Conservation (phyloP, 2,113 vertebrate species). For the Rhombomys opimus region DNA sequence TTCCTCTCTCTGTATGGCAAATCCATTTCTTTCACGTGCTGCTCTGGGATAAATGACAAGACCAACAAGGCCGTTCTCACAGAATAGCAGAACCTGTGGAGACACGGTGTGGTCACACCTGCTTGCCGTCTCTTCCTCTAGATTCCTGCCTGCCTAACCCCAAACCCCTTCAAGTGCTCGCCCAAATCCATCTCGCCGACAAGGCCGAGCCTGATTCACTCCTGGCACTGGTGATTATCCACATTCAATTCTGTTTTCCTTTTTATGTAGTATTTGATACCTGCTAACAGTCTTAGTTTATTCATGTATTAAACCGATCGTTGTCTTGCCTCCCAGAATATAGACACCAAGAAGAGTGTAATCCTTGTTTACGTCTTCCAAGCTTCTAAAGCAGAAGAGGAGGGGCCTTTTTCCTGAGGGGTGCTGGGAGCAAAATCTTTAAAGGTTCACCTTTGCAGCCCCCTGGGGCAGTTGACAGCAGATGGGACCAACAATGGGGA, state of each 20-base stretch:
- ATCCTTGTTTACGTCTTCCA: background rate
- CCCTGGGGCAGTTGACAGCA: background rate
- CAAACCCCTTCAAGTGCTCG: no score
- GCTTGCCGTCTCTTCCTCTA: no score
- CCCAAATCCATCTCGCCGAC: no score
- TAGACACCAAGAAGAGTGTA: background rate
- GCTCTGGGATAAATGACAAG: background rate
- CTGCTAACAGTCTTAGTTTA: background rate
- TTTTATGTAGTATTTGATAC: background rate
- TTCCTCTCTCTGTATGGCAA: background rate
- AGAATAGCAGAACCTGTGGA: background rate
- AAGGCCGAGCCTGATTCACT: background rate
- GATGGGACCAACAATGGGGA: background rate
- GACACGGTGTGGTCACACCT: background rate
- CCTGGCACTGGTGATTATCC: background rate
- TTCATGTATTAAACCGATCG: background rate
- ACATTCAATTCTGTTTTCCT: background rate
- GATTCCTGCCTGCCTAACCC: background rate
- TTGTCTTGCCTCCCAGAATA: background rate
- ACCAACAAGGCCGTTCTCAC: no score
- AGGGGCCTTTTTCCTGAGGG: no score
- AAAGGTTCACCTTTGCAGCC: background rate
- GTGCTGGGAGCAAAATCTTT: background rate
- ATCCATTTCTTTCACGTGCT: background rate
- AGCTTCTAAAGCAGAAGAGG: background rate